Conservation (phyloP, 2,113 vertebrate species). For the Chlamydotis undulata region DNA sequence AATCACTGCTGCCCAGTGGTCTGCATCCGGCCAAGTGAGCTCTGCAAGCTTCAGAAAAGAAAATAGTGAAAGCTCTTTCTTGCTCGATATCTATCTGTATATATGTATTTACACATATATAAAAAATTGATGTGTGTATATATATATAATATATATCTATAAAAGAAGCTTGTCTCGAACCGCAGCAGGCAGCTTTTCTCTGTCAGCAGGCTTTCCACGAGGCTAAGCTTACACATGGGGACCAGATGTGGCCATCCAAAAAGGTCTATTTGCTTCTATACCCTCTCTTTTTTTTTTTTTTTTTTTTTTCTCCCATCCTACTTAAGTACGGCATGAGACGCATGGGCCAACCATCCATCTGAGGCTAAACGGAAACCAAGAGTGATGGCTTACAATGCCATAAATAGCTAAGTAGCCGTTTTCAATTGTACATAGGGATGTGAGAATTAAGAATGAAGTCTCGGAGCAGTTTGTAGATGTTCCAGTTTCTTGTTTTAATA, state of each 20-base stretch:
- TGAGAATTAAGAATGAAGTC: neutral
- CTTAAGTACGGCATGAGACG: neutral
- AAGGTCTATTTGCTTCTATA: neutral
- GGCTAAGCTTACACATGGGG: neutral
- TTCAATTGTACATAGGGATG: neutral
- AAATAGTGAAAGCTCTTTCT: neutral
- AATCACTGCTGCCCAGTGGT: neutral
- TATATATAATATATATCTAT: neutral
- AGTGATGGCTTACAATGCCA: neutral
- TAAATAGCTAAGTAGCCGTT: neutral
- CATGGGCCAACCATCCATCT: neutral
- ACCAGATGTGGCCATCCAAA: slow-evolving; percentile 37
- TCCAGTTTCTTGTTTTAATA: slow-evolving; percentile 47
- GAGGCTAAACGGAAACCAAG: neutral
- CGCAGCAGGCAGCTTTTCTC: neutral
- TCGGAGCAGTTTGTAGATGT: slow-evolving; percentile 3
- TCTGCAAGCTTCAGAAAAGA: neutral
- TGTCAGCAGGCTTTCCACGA: neutral
- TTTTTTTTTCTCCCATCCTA: neutral
- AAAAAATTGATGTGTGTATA: neutral
- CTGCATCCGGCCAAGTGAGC: neutral
- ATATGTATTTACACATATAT: neutral
- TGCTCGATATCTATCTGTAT: neutral
- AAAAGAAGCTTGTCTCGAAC: neutral
- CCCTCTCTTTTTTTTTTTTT: neutral